These are phyloP conservation scores for Phrynocephalus vlangalii DNA, from an alignment of 2,797 vertebrate genomes.

Conservation along the genomic window DNA sequence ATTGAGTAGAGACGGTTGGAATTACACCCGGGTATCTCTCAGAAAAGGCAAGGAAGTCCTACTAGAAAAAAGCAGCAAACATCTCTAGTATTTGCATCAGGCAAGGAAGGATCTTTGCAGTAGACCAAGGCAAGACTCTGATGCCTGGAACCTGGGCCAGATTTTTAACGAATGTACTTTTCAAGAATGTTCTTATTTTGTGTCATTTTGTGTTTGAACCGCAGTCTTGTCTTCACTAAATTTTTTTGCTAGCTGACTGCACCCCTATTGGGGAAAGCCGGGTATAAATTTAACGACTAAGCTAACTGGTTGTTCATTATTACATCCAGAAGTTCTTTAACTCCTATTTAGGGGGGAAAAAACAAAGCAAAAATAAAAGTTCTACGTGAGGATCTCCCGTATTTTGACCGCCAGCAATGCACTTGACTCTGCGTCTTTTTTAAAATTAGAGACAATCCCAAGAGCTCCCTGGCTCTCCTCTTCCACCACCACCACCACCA, in stretches of 20 bases:
- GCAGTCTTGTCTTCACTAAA: background rate
- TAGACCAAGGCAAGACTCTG: background rate
- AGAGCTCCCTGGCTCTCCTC: background rate
- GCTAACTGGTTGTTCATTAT: too few species aligned
- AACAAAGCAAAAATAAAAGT: too few species aligned
- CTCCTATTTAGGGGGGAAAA: background rate
- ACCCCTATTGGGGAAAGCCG: background rate
- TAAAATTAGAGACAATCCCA: background rate
- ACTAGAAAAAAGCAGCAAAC: background rate
- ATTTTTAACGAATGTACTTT: background rate
- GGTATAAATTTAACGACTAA: background rate
- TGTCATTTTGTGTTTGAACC: background rate
- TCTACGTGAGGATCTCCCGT: background rate
- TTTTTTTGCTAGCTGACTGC: background rate
- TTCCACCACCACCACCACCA: too few species aligned
- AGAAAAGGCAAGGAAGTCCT: background rate
- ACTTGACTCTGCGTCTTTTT: background rate
- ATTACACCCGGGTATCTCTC: too few species aligned
- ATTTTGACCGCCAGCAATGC: background rate
- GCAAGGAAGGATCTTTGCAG: background rate
- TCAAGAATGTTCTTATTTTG: background rate
- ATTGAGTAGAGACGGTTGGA: too few species aligned
- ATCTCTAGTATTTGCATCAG: background rate
- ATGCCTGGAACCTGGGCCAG: background rate
- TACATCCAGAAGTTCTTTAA: background rate